Evolutionary conservation across 2,113 vertebrate genomes (phyloP), one percentile per base, ranked within the genome.

Genomic region (Eclectus roratus): DNA sequence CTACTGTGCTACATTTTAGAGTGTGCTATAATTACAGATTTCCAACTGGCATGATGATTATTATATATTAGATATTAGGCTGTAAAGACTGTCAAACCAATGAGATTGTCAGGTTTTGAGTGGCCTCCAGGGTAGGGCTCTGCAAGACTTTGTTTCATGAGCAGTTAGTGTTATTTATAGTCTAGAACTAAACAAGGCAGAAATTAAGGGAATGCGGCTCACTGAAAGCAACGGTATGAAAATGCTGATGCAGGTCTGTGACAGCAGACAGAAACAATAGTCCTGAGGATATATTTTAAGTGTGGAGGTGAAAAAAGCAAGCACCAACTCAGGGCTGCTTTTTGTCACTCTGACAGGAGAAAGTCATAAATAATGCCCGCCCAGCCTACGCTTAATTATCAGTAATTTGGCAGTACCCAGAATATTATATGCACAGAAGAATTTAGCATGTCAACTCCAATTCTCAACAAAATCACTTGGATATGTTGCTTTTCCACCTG

Each of bases 1-100:
- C 92, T 96, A 71, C 91, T 69, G 53, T 20, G 85, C 94, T 68
- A n/a, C 13, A 39, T 85, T 92, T 96, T 88, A 70, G 96, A 89
- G 91, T 31, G 96, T 96, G 91, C 86, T 83, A n/a, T 96, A 96
- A 98, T 97, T 97, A 96, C 47, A 49, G 73, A 96, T 96, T 94
- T 98, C 92, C 96, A 97, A 64, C 96, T 91, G 89, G 94, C 91
- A 85, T 49, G 56, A 94, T 91, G 95, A 82, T 97, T 97, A 94
- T 96, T 91, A 76, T 86, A 64, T 79, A 94, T 90, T 92, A 95
- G 89, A 70, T 72, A 46, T 61, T 92, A 77, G 37, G 15, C 89
- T 94, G 87, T 77, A 79, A 78, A 85, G 63, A 64, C 88, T 94
- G 88, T 94, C 93, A 94, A 94, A 91, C 71, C 83, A 95, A 87